Evolutionary conservation across 2,113 vertebrate genomes (phyloP).

Genomic region (zebrafish (Danio rerio)): GRCz12tu NC_133177.1:24931001-24931500

Average conservation of each 20-base stretch:
- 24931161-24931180: too few species aligned
- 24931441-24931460: constrained; percentile 17
- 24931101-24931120: too few species aligned
- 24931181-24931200: too few species aligned
- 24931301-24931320: neutral
- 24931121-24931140: too few species aligned
- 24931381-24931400: constrained; percentile 29
- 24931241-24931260: neutral
- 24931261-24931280: neutral
- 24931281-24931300: neutral
- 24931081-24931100: too few species aligned
- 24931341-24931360: constrained; percentile 46
- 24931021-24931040: too few species aligned
- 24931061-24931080: too few species aligned
- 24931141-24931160: too few species aligned
- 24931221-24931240: neutral
- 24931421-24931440: constrained; percentile 21
- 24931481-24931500: neutral
- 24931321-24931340: constrained; percentile 39
- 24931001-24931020: too few species aligned
- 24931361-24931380: constrained; percentile 38
- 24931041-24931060: too few species aligned
- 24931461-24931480: neutral
- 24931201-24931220: neutral
- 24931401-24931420: neutral